These are phyloP conservation scores for Paradoxurus hermaphroditus DNA, from an alignment of 2,113 vertebrate genomes.

Conservation along the genomic window DNA sequence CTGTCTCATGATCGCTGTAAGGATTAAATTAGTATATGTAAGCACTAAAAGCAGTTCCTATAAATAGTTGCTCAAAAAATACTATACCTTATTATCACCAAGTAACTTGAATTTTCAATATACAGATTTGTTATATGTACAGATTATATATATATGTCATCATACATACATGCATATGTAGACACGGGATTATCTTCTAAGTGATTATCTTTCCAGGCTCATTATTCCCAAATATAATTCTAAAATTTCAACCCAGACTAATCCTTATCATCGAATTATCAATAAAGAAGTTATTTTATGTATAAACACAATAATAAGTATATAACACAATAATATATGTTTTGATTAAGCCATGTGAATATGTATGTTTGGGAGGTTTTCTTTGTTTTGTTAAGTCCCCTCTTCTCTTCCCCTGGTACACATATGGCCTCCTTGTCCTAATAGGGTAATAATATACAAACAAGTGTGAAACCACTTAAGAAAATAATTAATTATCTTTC, in stretches of 20 bases:
- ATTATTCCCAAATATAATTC: background rate
- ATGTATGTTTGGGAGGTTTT: background rate
- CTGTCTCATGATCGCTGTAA: background rate
- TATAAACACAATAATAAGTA: background rate
- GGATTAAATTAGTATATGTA: background rate
- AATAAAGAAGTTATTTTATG: background rate
- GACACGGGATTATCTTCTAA: background rate
- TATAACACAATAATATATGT: background rate
- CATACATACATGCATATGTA: background rate
- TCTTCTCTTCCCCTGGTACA: background rate
- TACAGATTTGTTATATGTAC: background rate
- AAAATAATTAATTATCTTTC: constrained; percentile 3
- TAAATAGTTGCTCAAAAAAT: background rate
- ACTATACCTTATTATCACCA: background rate
- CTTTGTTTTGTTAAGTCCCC: background rate
- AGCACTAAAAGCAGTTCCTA: background rate
- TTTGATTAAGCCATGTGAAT: background rate
- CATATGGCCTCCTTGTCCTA: background rate
- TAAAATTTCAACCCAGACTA: background rate
- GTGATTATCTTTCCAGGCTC: background rate
- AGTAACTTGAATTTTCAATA: background rate
- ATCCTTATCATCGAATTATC: background rate
- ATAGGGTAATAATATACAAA: background rate
- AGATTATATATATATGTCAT: background rate
- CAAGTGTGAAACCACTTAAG: background rate